Evolutionary conservation across 1,140 invertebrate genomes (phyloP).

Genomic region (Muscidifurax raptorellus): DNA sequence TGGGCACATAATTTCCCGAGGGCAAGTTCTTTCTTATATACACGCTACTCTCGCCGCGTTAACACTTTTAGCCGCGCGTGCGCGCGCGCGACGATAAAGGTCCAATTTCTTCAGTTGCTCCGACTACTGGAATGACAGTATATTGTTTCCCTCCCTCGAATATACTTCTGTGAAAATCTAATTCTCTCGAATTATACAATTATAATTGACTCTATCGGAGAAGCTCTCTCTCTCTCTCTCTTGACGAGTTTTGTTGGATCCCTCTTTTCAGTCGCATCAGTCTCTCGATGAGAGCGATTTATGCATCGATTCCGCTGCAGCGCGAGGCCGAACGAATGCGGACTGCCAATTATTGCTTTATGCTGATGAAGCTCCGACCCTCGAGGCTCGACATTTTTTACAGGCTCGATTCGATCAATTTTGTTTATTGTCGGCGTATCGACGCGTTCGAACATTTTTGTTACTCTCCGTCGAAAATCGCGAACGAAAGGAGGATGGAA

Average conservation of each 20-base stretch:
- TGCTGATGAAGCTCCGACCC: neutral
- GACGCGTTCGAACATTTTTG: no score
- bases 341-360: slow-evolving; percentile 2
- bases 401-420: neutral
- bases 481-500: neutral
- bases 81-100: slow-evolving; percentile 63
- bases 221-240: neutral
- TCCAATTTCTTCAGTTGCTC: slow-evolving; percentile 64
- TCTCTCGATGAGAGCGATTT: slow-evolving; percentile 1
- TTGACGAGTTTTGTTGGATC: neutral
- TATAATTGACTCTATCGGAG: neutral
- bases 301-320: slow-evolving; percentile 1
- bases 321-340: neutral
- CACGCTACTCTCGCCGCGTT: slow-evolving; percentile 62
- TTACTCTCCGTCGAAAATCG: neutral
- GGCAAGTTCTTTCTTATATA: slow-evolving; percentile 64
- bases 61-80: slow-evolving; percentile 61
- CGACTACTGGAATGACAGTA: neutral
- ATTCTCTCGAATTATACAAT: neutral
- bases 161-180: neutral
- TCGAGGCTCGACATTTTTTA: neutral
- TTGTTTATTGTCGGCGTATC: neutral
- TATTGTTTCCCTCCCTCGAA: neutral
- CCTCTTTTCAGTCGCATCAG: neutral
- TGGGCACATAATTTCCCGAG: slow-evolving; percentile 68